Evolutionary conservation across 1,140 invertebrate species (phyloP).

Genomic region (Spodoptera frugiperda): DNA sequence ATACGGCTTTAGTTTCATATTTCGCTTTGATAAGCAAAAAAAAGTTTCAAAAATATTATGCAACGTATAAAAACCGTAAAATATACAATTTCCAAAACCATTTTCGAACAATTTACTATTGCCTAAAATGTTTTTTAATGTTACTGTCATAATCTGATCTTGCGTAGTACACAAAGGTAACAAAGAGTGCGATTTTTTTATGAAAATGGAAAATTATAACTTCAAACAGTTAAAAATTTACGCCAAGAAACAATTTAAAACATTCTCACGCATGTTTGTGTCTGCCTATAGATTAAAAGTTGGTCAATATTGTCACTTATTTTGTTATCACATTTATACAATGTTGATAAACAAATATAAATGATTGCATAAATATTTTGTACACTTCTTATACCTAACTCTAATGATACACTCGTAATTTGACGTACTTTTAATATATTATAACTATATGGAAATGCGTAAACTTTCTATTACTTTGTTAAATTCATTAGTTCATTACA

Average conservation of each 20-base stretch:
- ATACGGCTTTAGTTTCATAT: neutral
- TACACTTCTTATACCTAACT: neutral
- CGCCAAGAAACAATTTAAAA: neutral
- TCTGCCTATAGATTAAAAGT: conserved; percentile 19
- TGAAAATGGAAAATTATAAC: neutral
- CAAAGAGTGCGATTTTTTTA: neutral
- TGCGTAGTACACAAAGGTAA: no score
- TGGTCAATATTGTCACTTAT: conserved; percentile 32
- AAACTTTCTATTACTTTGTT: conserved; percentile 20
- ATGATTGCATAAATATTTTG: conserved; percentile 35
- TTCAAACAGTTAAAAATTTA: neutral
- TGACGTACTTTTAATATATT: neutral
- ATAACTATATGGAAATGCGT: neutral
- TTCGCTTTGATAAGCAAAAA: neutral
- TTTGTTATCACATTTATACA: conserved; percentile 32
- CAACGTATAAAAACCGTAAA: no score
- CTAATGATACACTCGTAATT: neutral
- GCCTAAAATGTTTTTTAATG: neutral
- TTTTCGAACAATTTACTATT: neutral
- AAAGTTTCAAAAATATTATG: no score
- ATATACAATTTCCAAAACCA: neutral
- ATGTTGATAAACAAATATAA: conserved; percentile 39
- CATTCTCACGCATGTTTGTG: neutral
- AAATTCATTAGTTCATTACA: neutral
- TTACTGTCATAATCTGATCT: neutral